Base-by-base conservation (phyloP, 2,888 invertebrate genomes). In the Silvanus unidentatus region DNA sequence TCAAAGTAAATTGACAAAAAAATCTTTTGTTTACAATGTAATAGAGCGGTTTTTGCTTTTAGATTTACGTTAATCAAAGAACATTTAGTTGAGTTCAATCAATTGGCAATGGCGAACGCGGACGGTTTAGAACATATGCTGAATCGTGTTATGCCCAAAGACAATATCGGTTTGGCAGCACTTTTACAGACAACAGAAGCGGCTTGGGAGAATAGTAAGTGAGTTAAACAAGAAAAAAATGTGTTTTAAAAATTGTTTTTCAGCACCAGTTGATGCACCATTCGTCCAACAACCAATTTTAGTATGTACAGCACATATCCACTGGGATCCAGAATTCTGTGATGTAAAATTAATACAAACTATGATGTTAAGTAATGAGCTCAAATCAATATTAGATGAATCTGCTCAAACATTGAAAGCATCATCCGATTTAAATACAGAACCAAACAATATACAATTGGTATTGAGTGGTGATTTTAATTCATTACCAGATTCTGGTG, bases 311-410 rank as follows among this genome's bases (percentile, higher is more conserved):
- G 97, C 98, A 28, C 99, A 99, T 75, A 94, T 99, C 62, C 98
- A 99, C 73, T 99, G 99, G 99, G 98, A 99, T 77, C 99, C 99
- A 0, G 97, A 99, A 75, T 98, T 88, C 75, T 96, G 97, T 71
- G 99, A 99, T 75, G 99, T 99, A 39, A 99, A 99, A 74, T 80
- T 99, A 38, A 96, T 99, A 55, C 99, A 99, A 75, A 95, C 96
- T 28, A 96, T 98, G 90, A 97, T 99, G 96, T 75, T 99, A 57
- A 89, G 94, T 75, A 89, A 93, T 70, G 97, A 98, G 72, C 76
- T 99, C 59, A 84, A 89, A 65, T 79, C 82, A 50, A 91, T 95
- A 52, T 77, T 92, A 52, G 91, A 94, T 64, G 90, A 92, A 70
- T 87, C 89, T 28, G 84, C 86, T 52, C 82, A 87, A 61, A 86